Conservation (phyloP, 2,113 vertebrate species). For the Albula goreensis region DNA sequence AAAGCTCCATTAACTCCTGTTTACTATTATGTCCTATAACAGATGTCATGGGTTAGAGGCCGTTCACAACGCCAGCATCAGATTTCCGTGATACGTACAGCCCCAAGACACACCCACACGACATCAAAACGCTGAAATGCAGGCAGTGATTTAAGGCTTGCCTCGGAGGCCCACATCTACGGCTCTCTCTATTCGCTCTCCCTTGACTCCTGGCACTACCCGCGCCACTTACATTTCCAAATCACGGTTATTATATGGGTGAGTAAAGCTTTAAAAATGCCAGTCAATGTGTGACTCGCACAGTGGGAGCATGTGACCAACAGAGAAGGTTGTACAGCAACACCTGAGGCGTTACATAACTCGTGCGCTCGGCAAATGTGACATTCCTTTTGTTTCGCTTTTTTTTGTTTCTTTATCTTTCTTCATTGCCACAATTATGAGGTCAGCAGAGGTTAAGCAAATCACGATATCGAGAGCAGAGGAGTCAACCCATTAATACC, state of each 20-base stretch:
- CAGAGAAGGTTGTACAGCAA: neutral
- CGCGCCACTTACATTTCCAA: neutral
- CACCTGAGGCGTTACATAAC: neutral
- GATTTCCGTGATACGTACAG: neutral
- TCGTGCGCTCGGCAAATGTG: neutral
- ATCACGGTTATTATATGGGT: neutral
- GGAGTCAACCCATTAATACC: neutral
- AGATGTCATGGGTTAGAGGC: neutral
- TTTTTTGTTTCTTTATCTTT: neutral
- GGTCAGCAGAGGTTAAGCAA: neutral
- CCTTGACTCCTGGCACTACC: too few relatives aligned
- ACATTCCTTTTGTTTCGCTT: neutral
- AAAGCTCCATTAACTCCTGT: neutral
- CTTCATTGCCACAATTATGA: too few relatives aligned
- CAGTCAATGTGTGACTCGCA: neutral
- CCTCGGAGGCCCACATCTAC: neutral
- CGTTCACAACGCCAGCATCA: neutral
- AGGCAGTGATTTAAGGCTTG: neutral
- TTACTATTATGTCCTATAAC: conserved; percentile 13
- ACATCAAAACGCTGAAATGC: neutral
- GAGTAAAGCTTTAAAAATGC: neutral
- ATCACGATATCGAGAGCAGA: neutral
- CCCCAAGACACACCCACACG: neutral
- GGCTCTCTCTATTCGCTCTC: too few relatives aligned
- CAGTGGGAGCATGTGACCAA: neutral